Evolutionary conservation across 2,797 vertebrate genomes (phyloP).

Genomic region (Steatocranus sp.): DNA sequence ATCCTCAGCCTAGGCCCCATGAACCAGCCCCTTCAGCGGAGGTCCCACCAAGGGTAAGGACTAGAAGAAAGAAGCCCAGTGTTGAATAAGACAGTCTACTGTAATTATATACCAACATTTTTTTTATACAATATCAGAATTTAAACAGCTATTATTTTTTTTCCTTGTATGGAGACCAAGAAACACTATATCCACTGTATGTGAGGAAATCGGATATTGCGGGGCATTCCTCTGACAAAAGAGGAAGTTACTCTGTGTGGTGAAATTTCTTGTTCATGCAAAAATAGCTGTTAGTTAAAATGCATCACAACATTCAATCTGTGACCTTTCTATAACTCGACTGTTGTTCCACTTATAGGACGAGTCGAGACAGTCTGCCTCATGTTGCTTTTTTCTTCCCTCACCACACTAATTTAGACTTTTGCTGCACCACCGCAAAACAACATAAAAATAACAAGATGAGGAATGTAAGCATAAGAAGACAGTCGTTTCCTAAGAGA

Average conservation of each 20-base stretch:
- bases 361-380: background rate
- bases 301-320: background rate
- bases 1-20: slow-evolving; percentile 80
- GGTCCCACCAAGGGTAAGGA: slow-evolving; percentile 69
- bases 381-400: background rate
- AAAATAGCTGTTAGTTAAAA: background rate
- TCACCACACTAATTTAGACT: background rate
- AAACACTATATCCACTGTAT: background rate
- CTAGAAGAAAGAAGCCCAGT: background rate
- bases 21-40: slow-evolving; percentile 79
- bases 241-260: background rate
- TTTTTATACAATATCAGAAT: background rate
- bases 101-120: background rate
- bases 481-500: background rate
- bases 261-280: background rate
- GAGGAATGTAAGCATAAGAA: background rate
- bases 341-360: background rate
- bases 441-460: background rate
- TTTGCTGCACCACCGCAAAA: background rate
- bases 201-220: background rate
- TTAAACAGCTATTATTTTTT: background rate
- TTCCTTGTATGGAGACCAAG: background rate
- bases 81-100: background rate
- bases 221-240: background rate
- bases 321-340: background rate